Conservation (phyloP, 2,888 invertebrate genomes). For the Ypsolopha scabrella region DNA sequence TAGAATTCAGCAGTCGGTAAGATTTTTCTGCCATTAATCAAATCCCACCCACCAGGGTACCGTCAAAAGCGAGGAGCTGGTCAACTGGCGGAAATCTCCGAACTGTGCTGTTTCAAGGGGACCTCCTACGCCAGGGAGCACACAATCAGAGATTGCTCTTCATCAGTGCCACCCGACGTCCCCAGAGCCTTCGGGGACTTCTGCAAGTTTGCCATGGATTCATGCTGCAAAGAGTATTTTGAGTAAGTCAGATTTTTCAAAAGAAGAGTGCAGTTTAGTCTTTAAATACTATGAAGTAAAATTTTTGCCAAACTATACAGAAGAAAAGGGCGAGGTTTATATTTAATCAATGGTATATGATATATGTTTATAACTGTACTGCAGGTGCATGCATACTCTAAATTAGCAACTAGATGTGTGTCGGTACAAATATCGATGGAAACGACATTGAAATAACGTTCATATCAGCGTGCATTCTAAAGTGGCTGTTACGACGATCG, state of each 20-base stretch:
- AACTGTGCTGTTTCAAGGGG: slow-evolving; percentile 49
- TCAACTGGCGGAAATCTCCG: slow-evolving; percentile 39
- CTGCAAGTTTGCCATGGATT: slow-evolving; percentile 42
- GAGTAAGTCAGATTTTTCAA: slow-evolving; percentile 26
- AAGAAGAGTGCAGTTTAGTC: not conserved
- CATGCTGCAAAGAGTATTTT: slow-evolving; percentile 51
- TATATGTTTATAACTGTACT: too few relatives aligned
- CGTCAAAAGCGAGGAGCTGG: slow-evolving; percentile 12
- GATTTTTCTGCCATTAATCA: too few relatives aligned
- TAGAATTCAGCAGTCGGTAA: too few relatives aligned
- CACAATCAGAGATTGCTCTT: slow-evolving; percentile 32
- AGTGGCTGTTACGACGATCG: too few relatives aligned
- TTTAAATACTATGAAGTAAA: not conserved
- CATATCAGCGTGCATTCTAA: too few relatives aligned
- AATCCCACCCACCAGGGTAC: too few relatives aligned
- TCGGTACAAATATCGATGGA: too few relatives aligned
- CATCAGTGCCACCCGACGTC: slow-evolving; percentile 30
- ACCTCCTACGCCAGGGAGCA: slow-evolving; percentile 35
- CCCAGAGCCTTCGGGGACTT: slow-evolving; percentile 24
- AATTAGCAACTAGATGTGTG: too few relatives aligned
- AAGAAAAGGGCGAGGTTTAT: too few relatives aligned
- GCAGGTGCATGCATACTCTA: too few relatives aligned
- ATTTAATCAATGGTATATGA: too few relatives aligned
- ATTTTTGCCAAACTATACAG: not conserved
- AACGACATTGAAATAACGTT: too few relatives aligned